Evolutionary conservation across 2,113 vertebrate genomes (phyloP).

Genomic region (Apteryx owenii): DNA sequence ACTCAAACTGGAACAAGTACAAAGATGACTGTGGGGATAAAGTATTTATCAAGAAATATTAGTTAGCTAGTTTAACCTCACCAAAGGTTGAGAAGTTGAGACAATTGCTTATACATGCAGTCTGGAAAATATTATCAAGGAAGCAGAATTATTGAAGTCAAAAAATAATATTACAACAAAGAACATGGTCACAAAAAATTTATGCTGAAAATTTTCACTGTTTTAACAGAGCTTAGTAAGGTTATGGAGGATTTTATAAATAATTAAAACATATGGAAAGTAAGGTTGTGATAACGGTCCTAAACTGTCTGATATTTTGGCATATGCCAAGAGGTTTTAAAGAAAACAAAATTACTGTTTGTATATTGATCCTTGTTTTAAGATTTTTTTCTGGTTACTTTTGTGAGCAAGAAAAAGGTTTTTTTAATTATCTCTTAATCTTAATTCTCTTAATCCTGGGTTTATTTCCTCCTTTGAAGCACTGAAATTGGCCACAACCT

Average conservation of each 20-base stretch:
- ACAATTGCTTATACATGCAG: neutral
- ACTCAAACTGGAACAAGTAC: neutral
- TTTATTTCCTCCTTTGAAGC: neutral
- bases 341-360: neutral
- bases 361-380: neutral
- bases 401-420: neutral
- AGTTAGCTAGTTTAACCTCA: neutral
- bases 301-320: neutral
- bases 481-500: neutral
- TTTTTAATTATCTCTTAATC: neutral
- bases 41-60: neutral
- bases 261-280: neutral
- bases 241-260: neutral
- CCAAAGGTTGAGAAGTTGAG: neutral
- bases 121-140: neutral
- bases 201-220: neutral
- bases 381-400: neutral
- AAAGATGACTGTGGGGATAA: neutral
- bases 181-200: neutral
- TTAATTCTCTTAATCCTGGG: neutral
- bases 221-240: neutral
- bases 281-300: neutral
- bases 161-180: neutral
- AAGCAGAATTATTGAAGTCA: neutral
- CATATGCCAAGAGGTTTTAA: neutral